Evolutionary conservation across 2,113 vertebrate species (phyloP).

Genomic region (Hemichromis elongatus): DNA sequence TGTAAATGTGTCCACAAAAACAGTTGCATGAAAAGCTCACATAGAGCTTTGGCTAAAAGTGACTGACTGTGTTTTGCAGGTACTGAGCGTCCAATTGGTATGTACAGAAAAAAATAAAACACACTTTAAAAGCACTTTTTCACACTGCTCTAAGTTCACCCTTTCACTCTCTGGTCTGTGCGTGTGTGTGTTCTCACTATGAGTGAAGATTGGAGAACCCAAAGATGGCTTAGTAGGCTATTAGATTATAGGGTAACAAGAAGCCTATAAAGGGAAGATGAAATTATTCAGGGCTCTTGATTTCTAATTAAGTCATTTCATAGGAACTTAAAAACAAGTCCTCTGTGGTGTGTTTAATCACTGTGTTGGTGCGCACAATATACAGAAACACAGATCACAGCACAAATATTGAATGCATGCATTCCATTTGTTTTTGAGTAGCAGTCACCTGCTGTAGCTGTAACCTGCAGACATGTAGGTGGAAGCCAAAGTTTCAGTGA

Average conservation of each 20-base stretch:
- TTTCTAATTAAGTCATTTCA: too few species aligned
- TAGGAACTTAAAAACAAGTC: background rate
- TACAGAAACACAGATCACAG: background rate
- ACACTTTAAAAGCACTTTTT: background rate
- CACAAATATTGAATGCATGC: background rate
- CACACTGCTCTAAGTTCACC: background rate
- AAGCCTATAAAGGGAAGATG: fast-evolving
- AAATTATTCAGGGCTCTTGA: background rate
- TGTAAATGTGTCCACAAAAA: background rate
- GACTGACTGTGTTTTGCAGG: constrained; percentile 51
- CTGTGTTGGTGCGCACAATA: background rate
- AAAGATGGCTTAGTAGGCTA: background rate
- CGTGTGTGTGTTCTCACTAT: background rate
- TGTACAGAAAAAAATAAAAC: constrained; percentile 1
- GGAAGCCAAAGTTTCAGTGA: background rate
- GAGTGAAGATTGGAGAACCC: background rate
- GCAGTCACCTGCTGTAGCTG: background rate
- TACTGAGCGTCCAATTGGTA: constrained; percentile 47
- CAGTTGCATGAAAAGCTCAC: background rate
- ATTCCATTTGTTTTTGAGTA: background rate
- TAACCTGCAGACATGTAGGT: background rate
- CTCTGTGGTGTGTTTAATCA: background rate
- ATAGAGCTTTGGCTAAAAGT: background rate
- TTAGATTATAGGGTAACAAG: background rate
- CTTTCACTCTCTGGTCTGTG: background rate